phyloP scores from a whole-genome alignment of 64 coral and sea anemone species.

The Cladopsammia gracilis region DNA sequence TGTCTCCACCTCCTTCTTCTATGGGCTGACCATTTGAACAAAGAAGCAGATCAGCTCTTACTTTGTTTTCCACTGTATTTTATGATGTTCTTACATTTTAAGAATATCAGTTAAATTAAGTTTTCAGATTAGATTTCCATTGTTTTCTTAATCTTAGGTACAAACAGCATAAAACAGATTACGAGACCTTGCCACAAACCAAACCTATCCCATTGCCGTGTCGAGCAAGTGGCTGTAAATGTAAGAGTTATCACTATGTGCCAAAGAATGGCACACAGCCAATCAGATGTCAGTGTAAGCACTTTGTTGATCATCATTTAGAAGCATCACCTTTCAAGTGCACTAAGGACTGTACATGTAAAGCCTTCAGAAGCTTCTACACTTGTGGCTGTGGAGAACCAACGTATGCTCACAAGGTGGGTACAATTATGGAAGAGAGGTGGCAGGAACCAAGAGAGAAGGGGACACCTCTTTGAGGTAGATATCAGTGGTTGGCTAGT shows the following conservation, averaged over 20 bases:
- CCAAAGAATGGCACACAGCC: constrained; percentile 97
- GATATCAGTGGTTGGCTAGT: too few relatives aligned
- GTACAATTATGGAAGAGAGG: background rate
- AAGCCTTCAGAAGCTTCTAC: constrained; percentile 87
- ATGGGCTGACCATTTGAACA: too few relatives aligned
- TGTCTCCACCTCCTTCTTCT: too few relatives aligned
- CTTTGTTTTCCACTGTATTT: too few relatives aligned
- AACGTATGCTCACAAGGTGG: constrained; percentile 90
- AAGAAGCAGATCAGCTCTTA: too few relatives aligned
- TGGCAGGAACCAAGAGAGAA: too few relatives aligned
- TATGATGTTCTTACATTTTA: too few relatives aligned
- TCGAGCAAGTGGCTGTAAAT: constrained; percentile 85
- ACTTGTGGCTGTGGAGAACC: constrained; percentile 98
- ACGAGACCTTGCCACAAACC: constrained; percentile 80
- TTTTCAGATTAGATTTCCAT: background rate
- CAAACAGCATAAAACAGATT: constrained; percentile 97
- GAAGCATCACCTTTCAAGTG: constrained; percentile 88
- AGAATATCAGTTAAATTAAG: too few relatives aligned
- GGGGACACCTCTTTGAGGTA: too few relatives aligned
- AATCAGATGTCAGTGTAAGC: constrained; percentile 98
- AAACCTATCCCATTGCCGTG: constrained; percentile 92
- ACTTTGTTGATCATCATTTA: constrained; percentile 92
- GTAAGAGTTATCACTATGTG: constrained; percentile 87
- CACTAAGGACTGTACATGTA: constrained; percentile 89
- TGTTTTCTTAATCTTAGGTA: constrained; percentile 54